A percentile compares a stretch with the other conserved stretches of the same genome.
Conservation (phyloP, 1,140 invertebrate species). For the Bombus fervidus region DNA sequence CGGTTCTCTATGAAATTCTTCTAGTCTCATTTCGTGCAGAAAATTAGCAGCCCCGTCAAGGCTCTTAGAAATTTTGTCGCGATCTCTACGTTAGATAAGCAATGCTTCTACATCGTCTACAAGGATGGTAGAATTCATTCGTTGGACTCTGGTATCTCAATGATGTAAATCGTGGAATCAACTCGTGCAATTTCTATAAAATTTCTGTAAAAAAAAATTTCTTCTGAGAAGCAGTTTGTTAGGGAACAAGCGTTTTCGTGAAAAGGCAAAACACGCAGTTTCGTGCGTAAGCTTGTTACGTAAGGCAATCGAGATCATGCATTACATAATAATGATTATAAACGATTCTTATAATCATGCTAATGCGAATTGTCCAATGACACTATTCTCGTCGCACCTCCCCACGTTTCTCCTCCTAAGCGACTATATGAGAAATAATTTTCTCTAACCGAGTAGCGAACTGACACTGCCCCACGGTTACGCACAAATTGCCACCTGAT, state of each 20-base stretch:
- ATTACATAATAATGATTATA: constrained; percentile 59
- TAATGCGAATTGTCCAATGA: constrained; percentile 50
- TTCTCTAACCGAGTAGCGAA: not conserved
- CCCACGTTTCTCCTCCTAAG: not conserved
- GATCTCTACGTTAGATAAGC: constrained; percentile 58
- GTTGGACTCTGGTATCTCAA: too few relatives aligned
- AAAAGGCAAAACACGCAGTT: constrained; percentile 2
- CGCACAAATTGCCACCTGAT: not conserved
- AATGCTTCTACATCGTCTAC: constrained; percentile 59
- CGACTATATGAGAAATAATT: constrained; percentile 34
- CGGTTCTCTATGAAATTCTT: not conserved
- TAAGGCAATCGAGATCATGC: constrained; percentile 30
- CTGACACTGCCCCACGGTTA: not conserved
- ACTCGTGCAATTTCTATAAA: not conserved
- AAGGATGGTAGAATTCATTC: constrained; percentile 38
- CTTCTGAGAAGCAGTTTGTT: too few relatives aligned
- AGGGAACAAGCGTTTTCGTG: too few relatives aligned
- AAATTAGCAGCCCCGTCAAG: not conserved
- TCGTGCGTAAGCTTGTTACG: constrained; percentile 38
- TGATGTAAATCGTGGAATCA: not conserved
- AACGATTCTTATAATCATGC: constrained; percentile 53
- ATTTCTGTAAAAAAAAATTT: not conserved
- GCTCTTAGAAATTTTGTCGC: constrained; percentile 33
- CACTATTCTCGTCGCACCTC: constrained; percentile 8
- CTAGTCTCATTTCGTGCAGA: too few relatives aligned